Evolutionary conservation across 1,140 invertebrate genomes (phyloP).

Genomic region (Babylonia areolata): DNA sequence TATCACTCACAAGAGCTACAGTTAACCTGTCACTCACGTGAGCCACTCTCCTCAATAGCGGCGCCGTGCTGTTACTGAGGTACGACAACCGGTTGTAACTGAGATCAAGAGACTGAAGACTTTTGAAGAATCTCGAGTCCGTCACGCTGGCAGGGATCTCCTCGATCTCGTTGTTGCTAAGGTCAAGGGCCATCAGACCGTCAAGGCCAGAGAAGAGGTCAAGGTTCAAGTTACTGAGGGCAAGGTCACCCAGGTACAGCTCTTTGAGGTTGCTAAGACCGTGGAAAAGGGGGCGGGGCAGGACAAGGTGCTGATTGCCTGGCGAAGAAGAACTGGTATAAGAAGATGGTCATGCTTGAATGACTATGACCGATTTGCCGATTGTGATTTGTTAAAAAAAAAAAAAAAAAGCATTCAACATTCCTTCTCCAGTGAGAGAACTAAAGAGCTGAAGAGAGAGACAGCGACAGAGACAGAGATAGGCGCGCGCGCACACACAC

Average conservation of each 20-base stretch:
- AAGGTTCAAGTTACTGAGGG: neutral
- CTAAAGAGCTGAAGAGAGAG: too few relatives aligned
- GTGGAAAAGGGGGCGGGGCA: neutral
- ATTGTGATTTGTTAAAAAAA: too few relatives aligned
- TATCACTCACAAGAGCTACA: too few relatives aligned
- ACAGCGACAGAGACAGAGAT: too few relatives aligned
- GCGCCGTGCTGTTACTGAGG: neutral
- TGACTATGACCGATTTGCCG: too few relatives aligned
- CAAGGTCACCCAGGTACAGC: neutral
- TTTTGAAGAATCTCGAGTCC: neutral
- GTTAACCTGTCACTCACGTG: neutral
- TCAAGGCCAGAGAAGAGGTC: neutral
- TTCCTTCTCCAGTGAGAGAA: too few relatives aligned
- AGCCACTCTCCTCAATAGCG: neutral
- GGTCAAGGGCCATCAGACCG: neutral
- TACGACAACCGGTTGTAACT: neutral
- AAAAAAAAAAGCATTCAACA: neutral
- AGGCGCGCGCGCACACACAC: neutral
- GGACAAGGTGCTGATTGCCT: neutral
- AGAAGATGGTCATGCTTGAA: too few relatives aligned
- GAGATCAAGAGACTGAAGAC: neutral
- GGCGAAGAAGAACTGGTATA: too few relatives aligned
- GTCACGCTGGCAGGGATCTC: neutral
- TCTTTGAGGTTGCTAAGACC: neutral
- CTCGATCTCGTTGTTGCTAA: slow-evolving; percentile 2